Percentiles rank a stretch among this genome's conserved stretches.
Evolutionary conservation across 1,140 invertebrate genomes (phyloP).

Genomic region (Hestina assimilis): DNA sequence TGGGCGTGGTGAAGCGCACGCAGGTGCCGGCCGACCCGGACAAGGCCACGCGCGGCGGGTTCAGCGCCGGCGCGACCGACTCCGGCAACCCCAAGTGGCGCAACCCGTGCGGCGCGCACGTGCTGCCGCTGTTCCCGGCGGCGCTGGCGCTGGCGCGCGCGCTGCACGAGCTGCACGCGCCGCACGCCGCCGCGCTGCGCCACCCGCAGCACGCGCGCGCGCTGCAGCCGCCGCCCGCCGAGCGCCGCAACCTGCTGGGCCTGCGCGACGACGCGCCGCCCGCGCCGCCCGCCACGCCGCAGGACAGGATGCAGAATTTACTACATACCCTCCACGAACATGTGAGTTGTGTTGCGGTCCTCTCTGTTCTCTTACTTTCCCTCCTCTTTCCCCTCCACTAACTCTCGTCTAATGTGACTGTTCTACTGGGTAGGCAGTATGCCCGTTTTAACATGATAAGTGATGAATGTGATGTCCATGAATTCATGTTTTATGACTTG

Average conservation of each 20-base stretch:
- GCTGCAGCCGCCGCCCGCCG: constrained; percentile 47
- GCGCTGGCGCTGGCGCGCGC: constrained; percentile 85
- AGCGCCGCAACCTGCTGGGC: constrained; percentile 55
- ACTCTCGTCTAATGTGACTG: too few species aligned
- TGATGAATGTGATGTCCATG: too few species aligned
- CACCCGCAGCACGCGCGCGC: constrained; percentile 52
- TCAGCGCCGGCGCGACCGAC: constrained; percentile 86
- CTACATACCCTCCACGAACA: constrained; percentile 64
- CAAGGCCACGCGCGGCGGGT: constrained; percentile 87
- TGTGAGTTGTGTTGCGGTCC: constrained; percentile 37
- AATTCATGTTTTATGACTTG: too few species aligned
- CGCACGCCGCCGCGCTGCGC: constrained; percentile 72
- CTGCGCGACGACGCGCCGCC: constrained; percentile 39
- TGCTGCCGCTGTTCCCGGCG: constrained; percentile 87
- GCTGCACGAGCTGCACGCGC: constrained; percentile 89
- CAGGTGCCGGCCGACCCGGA: constrained; percentile 88
- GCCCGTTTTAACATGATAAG: too few species aligned
- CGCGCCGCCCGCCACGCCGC: constrained; percentile 79
- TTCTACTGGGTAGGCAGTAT: too few species aligned
- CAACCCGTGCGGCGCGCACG: constrained; percentile 90
- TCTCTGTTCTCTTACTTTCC: too few species aligned
- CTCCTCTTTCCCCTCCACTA: too few species aligned
- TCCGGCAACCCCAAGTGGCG: constrained; percentile 88
- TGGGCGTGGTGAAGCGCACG: constrained; percentile 91
- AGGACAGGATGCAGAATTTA: constrained; percentile 91